Evolutionary conservation across 2,113 vertebrate genomes (phyloP), one percentile per base, ranked within the genome.

Genomic region (Psittacula cyanocephala): DNA sequence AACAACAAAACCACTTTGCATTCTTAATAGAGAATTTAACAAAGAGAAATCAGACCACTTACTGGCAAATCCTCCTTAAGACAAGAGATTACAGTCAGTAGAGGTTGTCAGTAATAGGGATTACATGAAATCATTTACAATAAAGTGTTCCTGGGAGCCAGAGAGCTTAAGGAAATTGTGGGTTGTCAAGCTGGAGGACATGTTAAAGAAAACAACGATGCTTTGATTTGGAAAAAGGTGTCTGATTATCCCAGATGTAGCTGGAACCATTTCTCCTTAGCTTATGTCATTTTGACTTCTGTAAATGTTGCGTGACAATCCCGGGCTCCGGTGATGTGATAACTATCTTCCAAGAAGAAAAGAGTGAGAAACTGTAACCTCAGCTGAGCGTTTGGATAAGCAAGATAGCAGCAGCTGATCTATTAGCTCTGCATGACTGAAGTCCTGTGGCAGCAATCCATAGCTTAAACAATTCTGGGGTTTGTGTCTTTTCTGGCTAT

Each of bases 251-350:
- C 77, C 43, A 83, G 95, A 37, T 76, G 90, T 39, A 91, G 88
- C 89, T 96, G 94, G 97, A 95, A 68, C 44, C 67, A 37, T 79
- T 91, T 96, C 96, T 96, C 87, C 49, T 64, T 94, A 94, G 94
- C 76, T 86, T 14, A 65, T 44, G 93, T 72, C 62, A 83, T 64
- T 87, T 89, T 64, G 39, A 86, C 92, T 78, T 75, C 70, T 69
- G 94, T 95, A 98, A 98, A 98, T 98, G 98, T 97, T 93, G 98
- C 98, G 91, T 98, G 98, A 98, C 98, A n/a, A 6, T 71, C 74
- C 10, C 22, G 71, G 85, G 84, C 92, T 96, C 67, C 74, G 43
- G 8, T 64, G 81, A 70, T 55, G 82, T 94, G 93, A 89, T 87
- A 75, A 75, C 80, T 44, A 55, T 89, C 94, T 76, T 25, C 3